Conservation (phyloP, 2,888 invertebrate species). For the Zygogramma bicolorata region DNA sequence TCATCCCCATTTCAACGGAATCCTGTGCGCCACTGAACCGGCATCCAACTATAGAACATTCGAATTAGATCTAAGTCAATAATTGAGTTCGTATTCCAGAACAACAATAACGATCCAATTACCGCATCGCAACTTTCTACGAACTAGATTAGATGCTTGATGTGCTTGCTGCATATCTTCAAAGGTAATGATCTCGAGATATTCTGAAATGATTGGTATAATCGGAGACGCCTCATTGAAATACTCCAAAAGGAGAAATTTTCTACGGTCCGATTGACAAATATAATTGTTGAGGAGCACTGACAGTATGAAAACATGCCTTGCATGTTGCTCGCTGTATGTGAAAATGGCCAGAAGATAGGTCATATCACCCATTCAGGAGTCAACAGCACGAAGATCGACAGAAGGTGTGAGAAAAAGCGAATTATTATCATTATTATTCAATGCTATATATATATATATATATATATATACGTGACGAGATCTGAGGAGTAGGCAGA, state of each 20-base stretch:
- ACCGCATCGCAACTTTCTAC: constrained; percentile 2
- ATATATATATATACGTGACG: no score
- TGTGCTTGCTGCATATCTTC: neutral
- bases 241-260: neutral
- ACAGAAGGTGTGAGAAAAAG: no score
- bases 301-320: neutral
- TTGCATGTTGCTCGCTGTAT: neutral
- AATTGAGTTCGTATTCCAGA: neutral
- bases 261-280: neutral
- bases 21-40: neutral
- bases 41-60: no score
- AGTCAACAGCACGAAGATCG: no score
- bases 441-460: no score
- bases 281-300: neutral
- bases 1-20: no score
- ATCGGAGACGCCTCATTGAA: neutral
- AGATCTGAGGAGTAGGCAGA: no score
- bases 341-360: no score
- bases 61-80: neutral
- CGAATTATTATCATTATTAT: no score
- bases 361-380: no score
- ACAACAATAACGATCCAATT: constrained; percentile 11
- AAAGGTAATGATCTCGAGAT: neutral
- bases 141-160: neutral
- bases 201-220: neutral